Percentiles rank a stretch among this genome's conserved stretches.
Evolutionary conservation across 35 echinoderm and acorn worm genomes (phyloP).

Genomic region (Antedon bifida): DNA sequence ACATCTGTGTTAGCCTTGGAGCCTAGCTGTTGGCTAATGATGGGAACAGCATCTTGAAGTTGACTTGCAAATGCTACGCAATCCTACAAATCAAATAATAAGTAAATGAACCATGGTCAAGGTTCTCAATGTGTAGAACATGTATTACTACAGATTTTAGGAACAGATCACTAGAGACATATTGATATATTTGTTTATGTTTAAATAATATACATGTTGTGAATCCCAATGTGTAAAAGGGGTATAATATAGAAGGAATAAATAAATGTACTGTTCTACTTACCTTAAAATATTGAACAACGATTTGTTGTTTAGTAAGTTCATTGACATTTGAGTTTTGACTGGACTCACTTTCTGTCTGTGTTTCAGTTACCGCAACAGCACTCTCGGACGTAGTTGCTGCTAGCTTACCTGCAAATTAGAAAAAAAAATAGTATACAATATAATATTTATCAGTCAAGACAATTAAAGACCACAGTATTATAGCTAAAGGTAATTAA

Average conservation of each 20-base stretch:
- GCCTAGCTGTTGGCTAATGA: conserved; percentile 65
- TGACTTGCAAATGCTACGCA: conserved; percentile 71
- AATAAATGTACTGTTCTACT: neutral
- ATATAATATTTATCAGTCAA: too few relatives aligned
- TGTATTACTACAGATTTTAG: neutral
- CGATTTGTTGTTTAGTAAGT: conserved; percentile 83
- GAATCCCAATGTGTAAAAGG: too few relatives aligned
- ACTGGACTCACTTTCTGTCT: neutral
- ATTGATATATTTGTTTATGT: too few relatives aligned
- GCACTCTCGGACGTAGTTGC: neutral
- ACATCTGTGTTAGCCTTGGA: conserved; percentile 82
- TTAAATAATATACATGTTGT: too few relatives aligned
- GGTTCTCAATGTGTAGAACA: neutral
- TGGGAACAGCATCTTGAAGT: conserved; percentile 57
- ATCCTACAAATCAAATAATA: conserved; percentile 17
- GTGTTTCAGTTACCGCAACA: neutral
- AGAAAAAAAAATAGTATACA: neutral
- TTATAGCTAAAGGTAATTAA: too few relatives aligned
- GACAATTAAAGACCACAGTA: too few relatives aligned
- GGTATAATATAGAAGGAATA: too few relatives aligned
- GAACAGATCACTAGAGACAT: too few relatives aligned
- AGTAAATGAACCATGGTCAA: neutral
- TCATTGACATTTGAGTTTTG: conserved; percentile 40
- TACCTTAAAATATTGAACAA: conserved; percentile 77
- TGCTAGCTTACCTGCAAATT: neutral